phyloP scores from a whole-genome alignment of 2,113 vertebrate species.

The Clarias gariepinus region DNA sequence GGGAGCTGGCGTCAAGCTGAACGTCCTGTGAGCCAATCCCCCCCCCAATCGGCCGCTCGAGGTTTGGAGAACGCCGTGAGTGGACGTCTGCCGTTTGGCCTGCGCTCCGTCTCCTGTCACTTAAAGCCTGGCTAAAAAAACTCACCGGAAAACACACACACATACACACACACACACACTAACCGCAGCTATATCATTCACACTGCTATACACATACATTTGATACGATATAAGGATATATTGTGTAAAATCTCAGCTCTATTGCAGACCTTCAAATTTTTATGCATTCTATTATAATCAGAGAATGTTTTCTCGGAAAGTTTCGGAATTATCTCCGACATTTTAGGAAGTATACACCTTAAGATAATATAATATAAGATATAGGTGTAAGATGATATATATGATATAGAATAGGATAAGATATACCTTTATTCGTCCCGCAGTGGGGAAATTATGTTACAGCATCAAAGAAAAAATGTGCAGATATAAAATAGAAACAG shows the following conservation, averaged over 20 bases:
- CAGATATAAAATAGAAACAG: no score
- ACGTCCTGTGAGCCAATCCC: not conserved
- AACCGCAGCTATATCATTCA: not conserved
- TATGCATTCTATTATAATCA: no score
- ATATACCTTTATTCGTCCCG: no score
- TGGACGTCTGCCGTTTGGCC: constrained; percentile 1
- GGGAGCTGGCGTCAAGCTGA: not conserved
- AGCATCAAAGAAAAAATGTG: no score
- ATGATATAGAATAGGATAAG: no score
- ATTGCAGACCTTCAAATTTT: not conserved
- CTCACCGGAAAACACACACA: not conserved
- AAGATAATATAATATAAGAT: no score
- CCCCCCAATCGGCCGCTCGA: not conserved
- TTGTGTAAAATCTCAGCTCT: not conserved
- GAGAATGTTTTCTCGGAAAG: no score
- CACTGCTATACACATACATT: not conserved
- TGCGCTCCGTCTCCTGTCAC: not conserved
- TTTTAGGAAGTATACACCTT: no score
- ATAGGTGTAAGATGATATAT: no score
- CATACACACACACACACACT: not conserved
- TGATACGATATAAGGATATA: not conserved
- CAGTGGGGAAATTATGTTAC: no score
- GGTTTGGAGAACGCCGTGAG: not conserved
- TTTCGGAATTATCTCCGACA: no score
- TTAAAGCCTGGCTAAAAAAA: not conserved